Conservation (phyloP, 2,113 vertebrate genomes). For the Psittacula cyanocephala region DNA sequence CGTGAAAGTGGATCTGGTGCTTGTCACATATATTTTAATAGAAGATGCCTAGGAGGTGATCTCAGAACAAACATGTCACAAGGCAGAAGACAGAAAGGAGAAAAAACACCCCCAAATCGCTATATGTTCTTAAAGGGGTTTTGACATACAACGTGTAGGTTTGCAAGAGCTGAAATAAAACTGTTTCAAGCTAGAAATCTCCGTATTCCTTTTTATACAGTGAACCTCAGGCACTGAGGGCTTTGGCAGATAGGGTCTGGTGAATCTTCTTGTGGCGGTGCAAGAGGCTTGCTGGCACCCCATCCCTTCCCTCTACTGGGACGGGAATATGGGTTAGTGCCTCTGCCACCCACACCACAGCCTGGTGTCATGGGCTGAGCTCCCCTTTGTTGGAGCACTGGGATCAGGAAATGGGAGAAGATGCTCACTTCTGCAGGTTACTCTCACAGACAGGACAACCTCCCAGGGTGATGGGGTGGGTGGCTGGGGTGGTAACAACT, state of each 20-base stretch:
- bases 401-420: neutral
- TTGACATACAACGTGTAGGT: neutral
- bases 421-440: rapidly evolving
- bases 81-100: conserved; percentile 14
- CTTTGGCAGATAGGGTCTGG: neutral
- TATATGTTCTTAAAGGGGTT: neutral
- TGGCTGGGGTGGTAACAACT: neutral
- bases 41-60: conserved; percentile 64
- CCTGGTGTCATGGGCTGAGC: neutral
- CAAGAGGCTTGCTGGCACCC: neutral
- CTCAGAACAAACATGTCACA: conserved; percentile 58
- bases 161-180: conserved; percentile 14
- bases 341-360: neutral
- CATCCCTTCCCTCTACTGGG: neutral
- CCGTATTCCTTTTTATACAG: neutral
- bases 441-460: neutral
- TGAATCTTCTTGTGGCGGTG: neutral
- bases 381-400: rapidly evolving
- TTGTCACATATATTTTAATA: conserved; percentile 62
- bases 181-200: conserved; percentile 24
- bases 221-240: neutral
- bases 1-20: conserved; percentile 55
- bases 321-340: neutral
- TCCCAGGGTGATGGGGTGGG: neutral
- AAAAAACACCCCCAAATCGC: neutral